phyloP scores from a whole-genome alignment of 1,140 invertebrate genomes.

The Heliconius melpomene region DNA sequence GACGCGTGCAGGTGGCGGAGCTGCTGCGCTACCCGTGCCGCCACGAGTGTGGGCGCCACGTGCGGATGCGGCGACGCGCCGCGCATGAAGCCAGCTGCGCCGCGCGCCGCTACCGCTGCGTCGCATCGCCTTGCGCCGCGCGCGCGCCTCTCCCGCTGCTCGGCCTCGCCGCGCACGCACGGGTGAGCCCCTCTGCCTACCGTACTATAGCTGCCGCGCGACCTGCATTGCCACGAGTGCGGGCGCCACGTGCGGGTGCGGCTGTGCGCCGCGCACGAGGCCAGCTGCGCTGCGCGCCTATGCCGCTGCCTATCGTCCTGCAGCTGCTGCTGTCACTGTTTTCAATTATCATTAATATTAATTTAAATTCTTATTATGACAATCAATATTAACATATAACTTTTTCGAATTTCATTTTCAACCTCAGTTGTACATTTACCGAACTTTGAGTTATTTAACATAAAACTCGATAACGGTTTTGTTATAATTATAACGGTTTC shows the following conservation, averaged over 20 bases:
- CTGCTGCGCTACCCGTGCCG: conserved; percentile 75
- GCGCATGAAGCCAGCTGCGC: conserved; percentile 68
- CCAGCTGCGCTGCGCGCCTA: conserved; percentile 60
- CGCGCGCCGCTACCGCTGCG: conserved; percentile 63
- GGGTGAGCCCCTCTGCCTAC: conserved; percentile 41
- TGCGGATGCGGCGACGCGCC: conserved; percentile 56
- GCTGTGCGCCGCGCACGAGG: conserved; percentile 63
- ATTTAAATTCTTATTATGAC: no score
- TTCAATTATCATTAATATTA: no score
- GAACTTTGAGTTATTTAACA: no score
- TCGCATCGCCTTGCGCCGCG: conserved; percentile 51
- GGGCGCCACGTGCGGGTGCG: conserved; percentile 62
- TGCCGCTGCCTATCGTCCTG: conserved; percentile 63
- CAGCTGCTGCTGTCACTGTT: not conserved
- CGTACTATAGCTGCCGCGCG: conserved; percentile 56
- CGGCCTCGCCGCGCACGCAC: conserved; percentile 51
- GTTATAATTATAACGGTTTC: not conserved
- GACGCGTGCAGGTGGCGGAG: conserved; percentile 63
- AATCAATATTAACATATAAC: no score
- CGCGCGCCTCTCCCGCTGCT: conserved; percentile 43
- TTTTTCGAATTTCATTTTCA: no score
- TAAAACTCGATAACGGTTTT: not conserved
- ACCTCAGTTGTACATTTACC: no score
- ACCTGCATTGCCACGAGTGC: conserved; percentile 76
- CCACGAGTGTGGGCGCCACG: conserved; percentile 68